Evolutionary conservation across 2,888 invertebrate species (phyloP), one percentile per base, ranked within the genome.

Genomic region (Calliopum simillimum): DNA sequence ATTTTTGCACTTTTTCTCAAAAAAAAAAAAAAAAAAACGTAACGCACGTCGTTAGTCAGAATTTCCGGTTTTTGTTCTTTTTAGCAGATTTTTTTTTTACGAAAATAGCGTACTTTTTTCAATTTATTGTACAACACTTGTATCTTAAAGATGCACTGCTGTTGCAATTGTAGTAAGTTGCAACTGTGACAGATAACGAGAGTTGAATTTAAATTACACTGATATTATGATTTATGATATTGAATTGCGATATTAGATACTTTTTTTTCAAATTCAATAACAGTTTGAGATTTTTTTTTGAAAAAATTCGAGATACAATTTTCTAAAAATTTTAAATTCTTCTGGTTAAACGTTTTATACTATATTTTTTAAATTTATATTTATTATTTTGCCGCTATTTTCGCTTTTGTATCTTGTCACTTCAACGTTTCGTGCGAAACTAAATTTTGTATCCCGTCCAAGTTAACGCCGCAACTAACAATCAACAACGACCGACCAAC

Each of bases 371-470:
- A 5, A 46, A 12, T 61, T 61, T 46, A 4, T 21, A 44, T 21
- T n/a, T 19, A 61, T 19, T 61, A 23, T 59, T 43, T 14, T 13
- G 6, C 51, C 53, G 65, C 19, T 65, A 51, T 53, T 46, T 58
- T 25, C 16, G 44, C 47, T 25, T 23, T 46, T 53, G 43, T 43
- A 53, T 41, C 66, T 67, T 19, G 47, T 46, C 66, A 33, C 66
- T 58, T 58, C 66, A 47, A 46, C 66, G 66, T 58, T 67, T 67
- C 58, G 66, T 56, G 56, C 25, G 66, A 67, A 67, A 67, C 66
- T 67, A 23, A 44, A 43, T 11, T 23, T 12, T 55, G 65, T 44
- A 41, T 8, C 53, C 6, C 55, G n/a, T 49, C 55, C 44, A 55
- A 14, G 43, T 25, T 4, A 6, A 33, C 33, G 41, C 41, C 12